Percentiles rank a stretch among this genome's conserved stretches.
phyloP scores from a whole-genome alignment of 37 sponge, comb jelly and placozoan genomes.

The Eunapius fragilis region DNA sequence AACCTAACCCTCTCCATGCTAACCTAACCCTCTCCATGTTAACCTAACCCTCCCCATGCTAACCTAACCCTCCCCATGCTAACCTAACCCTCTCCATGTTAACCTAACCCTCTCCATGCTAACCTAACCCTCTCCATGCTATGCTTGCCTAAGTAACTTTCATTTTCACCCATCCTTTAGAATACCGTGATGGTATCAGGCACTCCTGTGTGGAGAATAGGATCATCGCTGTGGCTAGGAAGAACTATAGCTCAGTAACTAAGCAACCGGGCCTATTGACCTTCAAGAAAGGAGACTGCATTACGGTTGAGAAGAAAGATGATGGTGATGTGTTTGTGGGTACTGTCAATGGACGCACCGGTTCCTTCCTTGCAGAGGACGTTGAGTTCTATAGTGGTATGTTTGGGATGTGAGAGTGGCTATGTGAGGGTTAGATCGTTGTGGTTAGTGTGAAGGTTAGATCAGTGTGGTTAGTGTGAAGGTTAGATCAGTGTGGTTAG shows the following conservation, averaged over 20 bases:
- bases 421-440: neutral
- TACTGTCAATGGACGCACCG: constrained; percentile 20
- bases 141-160: no score
- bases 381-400: constrained; percentile 38
- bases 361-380: constrained; percentile 58
- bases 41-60: no score
- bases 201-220: neutral
- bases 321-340: constrained; percentile 30
- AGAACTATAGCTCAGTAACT: constrained; percentile 8
- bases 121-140: no score
- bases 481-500: no score
- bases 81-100: no score
- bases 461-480: no score
- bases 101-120: no score
- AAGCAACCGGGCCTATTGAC: constrained; percentile 21
- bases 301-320: constrained; percentile 8
- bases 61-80: no score
- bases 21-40: no score
- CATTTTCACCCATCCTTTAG: no score
- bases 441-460: no score
- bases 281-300: constrained; percentile 42
- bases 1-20: no score
- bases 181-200: neutral
- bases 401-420: neutral
- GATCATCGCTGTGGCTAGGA: constrained; percentile 39